Conservation (phyloP, 2,113 vertebrate species). For the Labeo catla region DNA sequence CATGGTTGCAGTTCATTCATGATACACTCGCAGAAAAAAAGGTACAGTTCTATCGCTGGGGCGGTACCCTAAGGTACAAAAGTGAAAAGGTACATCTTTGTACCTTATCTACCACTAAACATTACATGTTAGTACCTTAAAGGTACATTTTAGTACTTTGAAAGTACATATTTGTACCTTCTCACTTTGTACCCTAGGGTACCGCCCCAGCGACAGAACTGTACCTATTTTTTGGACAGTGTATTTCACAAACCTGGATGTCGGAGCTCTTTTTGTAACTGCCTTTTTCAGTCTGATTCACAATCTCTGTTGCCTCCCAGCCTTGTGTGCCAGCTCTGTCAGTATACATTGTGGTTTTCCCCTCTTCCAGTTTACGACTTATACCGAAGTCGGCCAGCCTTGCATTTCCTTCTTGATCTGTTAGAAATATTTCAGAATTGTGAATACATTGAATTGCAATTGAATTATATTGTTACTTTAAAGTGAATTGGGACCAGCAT, state of each 20-base stretch:
- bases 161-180: no score
- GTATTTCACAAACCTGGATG: slow-evolving; percentile 36
- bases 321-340: slow-evolving; percentile 15
- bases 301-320: slow-evolving; percentile 44
- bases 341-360: background rate
- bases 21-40: no score
- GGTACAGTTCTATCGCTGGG: no score
- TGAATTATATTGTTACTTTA: background rate
- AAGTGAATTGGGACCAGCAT: no score
- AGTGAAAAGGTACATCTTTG: no score
- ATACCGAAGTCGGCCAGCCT: slow-evolving; percentile 48
- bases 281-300: background rate
- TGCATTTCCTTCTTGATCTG: slow-evolving; percentile 10
- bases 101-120: no score
- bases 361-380: slow-evolving; percentile 26
- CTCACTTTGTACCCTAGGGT: no score
- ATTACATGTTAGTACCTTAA: no score
- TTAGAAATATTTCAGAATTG: background rate
- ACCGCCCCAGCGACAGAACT: no score
- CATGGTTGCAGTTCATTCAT: background rate
- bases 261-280: slow-evolving; percentile 23
- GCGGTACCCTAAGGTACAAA: no score
- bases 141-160: no score
- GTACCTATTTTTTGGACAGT: no score
- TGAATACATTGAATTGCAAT: background rate